Conservation (phyloP, 2,797 vertebrate species). For the Gymnoscopelus microlampas region DNA sequence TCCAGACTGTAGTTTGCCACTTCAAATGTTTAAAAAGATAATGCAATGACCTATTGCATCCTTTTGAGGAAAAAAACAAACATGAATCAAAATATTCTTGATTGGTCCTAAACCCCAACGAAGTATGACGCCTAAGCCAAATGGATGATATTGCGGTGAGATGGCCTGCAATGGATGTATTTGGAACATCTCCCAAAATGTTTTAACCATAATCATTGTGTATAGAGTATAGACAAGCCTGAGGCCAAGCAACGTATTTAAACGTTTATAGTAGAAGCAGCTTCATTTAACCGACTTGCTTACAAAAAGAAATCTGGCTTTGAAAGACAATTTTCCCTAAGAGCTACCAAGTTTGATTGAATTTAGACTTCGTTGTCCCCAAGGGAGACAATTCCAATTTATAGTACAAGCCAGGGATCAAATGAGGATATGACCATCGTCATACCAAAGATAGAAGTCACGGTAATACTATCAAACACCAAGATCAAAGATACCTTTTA, state of each 20-base stretch:
- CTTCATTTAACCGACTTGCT: neutral
- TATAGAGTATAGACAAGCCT: neutral
- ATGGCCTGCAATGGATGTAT: neutral
- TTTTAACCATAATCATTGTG: no score
- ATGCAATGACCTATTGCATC: no score
- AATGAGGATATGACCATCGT: neutral
- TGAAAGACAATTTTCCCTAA: neutral
- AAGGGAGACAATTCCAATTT: no score
- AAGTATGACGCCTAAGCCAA: no score
- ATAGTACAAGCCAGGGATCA: neutral
- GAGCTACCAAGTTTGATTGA: neutral
- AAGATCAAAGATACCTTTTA: neutral
- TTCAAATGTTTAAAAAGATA: no score
- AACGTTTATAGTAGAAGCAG: neutral
- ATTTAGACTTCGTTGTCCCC: neutral
- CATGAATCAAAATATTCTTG: neutral
- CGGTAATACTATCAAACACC: neutral
- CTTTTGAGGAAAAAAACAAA: neutral
- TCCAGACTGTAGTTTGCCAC: conserved; percentile 11
- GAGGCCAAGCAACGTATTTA: neutral
- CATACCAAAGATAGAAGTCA: neutral
- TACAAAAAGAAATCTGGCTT: neutral
- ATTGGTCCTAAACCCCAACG: neutral
- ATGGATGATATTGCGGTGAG: neutral
- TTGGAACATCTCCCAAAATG: neutral